phyloP scores from a whole-genome alignment of 2,888 invertebrate genomes.

The Halictus quadricinctus region DNA sequence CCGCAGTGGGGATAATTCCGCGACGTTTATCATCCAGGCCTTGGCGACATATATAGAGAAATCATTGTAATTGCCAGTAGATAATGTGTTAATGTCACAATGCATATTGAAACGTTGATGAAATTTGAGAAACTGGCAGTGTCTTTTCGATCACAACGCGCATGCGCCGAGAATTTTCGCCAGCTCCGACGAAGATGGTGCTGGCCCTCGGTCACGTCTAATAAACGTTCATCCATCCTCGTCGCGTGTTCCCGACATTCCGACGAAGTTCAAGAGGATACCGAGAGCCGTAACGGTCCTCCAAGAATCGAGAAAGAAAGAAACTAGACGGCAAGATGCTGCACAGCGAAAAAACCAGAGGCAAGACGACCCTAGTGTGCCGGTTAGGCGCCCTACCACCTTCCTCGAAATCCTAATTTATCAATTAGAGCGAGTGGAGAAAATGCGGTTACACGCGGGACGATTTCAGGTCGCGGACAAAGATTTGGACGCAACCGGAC shows the following conservation, averaged over 20 bases:
- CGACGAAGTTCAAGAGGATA: constrained; percentile 56
- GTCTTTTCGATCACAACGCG: no score
- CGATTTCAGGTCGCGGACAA: background rate
- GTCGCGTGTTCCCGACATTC: constrained; percentile 55
- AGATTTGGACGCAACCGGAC: background rate
- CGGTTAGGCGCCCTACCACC: background rate
- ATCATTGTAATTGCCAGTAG: no score
- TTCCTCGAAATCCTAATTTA: constrained; percentile 14
- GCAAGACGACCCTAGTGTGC: constrained; percentile 28
- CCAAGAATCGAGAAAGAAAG: constrained; percentile 33
- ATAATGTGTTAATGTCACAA: no score
- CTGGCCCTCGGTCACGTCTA: constrained; percentile 50
- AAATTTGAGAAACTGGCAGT: no score
- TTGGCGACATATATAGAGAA: no score
- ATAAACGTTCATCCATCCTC: constrained; percentile 67
- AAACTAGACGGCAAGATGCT: constrained; percentile 16
- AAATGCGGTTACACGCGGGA: background rate
- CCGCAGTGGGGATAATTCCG: no score
- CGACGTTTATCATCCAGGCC: no score
- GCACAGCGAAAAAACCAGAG: constrained; percentile 3
- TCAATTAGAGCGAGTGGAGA: background rate
- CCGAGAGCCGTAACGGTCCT: constrained; percentile 60
- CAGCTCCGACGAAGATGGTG: constrained; percentile 2
- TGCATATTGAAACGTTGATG: no score
- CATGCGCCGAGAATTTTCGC: constrained; percentile 39